Base-by-base conservation (phyloP, 2,888 invertebrate genomes). In the Tanytarsus gracilentus region DNA sequence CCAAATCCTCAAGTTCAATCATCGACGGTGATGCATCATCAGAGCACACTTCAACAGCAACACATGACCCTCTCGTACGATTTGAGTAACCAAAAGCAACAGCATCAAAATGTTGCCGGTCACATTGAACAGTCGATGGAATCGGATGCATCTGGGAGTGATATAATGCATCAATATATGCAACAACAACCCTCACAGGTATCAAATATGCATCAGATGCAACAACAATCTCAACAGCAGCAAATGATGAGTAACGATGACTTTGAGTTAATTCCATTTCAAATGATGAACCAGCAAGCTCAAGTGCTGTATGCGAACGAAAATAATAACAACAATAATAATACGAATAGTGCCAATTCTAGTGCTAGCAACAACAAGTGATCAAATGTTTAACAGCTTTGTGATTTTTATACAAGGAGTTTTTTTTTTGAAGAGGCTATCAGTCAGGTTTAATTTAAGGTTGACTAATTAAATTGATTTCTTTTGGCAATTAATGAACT, bases 251-350 rank as follows among this genome's bases (percentile, higher is more conserved):
- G 9, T 72, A 67, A 70, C 1, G 70, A 71, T 62, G 72, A 73
- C 61, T 63, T 73, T 62, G 73, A 75, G 61, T 69, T 73, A 49
- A 64, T 76, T 62, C 73, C 75, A 1, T 76, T 73, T 66, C 74
- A 75, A 65, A 69, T 76, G 66, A 70, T 72, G 7, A 72, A 73
- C 63, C 74, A 75, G 62, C 73, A 73, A 66, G 72, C 75, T 18
- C 74, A 75, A 65, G 69, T 72, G 63, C 66, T 76, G 18, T 76
- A 75, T 8, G 63, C 65, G 14, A 52, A 44, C 39, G 61, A 44
- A 9, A 51, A 18, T 21, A 33, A 29, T 9, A 14, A 21, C 14
- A 21, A 27, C 8, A 50, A 50, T 27, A n/a, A n/a, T n/a, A n/a
- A n/a, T 11, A 33, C 33, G n/a, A 33, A 33, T 5, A 33, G 33